These are phyloP conservation scores for Nicator chloris DNA, from an alignment of 2,113 vertebrate genomes.

Conservation along the genomic window DNA sequence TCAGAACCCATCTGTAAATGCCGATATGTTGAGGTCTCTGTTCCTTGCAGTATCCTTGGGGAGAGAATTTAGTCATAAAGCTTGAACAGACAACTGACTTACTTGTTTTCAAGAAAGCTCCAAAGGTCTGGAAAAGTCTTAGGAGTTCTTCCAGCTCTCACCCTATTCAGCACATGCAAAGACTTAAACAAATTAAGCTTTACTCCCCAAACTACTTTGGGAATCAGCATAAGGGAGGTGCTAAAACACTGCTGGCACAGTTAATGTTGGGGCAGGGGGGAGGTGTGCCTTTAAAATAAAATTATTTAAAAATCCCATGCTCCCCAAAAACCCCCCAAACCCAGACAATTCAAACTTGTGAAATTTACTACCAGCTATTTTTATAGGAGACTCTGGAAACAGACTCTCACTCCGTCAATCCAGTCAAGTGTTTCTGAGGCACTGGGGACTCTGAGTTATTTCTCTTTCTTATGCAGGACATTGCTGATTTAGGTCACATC, in stretches of 20 bases:
- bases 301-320: background rate
- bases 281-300: background rate
- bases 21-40: background rate
- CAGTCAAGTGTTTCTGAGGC: conserved; percentile 19
- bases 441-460: conserved; percentile 25
- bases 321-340: background rate
- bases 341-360: background rate
- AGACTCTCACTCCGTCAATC: conserved; percentile 12
- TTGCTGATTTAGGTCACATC: conserved; percentile 58
- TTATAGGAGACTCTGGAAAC: background rate
- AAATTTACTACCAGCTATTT: conserved; percentile 20
- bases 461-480: conserved; percentile 43
- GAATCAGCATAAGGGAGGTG: background rate
- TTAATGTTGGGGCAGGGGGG: background rate
- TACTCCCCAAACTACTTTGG: background rate
- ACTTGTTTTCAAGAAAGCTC: background rate
- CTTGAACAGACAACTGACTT: background rate
- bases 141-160: background rate
- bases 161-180: background rate
- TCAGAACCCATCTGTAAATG: conserved; percentile 16
- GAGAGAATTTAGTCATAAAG: background rate
- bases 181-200: background rate
- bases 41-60: background rate
- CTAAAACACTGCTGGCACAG: background rate
- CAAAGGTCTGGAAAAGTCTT: background rate